Base-by-base conservation (phyloP, 2,888 invertebrate genomes). In the Oasisia sp. region DNA sequence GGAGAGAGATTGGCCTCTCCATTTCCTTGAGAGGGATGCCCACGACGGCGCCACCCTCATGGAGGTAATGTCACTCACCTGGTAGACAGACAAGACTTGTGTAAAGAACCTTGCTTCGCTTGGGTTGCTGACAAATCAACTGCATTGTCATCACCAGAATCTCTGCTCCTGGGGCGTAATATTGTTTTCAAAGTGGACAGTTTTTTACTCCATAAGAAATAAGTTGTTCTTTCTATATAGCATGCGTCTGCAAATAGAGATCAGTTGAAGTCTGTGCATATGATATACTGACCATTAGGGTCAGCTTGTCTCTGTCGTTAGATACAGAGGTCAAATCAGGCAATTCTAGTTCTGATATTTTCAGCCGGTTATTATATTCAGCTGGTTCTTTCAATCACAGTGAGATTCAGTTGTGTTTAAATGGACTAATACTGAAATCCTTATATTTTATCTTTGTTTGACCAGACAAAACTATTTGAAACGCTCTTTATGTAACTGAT, bases 1-100 rank as follows among this genome's bases (percentile, higher is more conserved):
- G 0, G 97, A 97, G 44, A 97, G 98, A 93, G 97, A 97, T n/a
- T 98, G 98, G 95, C 96, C 97, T 0, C 94, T 97, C 0, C 97
- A 98, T 94, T 98, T 98, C 95, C 97, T 97, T 94, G 97, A 97
- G 92, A 97, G 97, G 93, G 98, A 99, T 97, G 98, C 98, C 8
- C 97, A 97, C 50, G 96, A 96, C 93, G 98, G 98, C 27, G 97
- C 97, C 93, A 96, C 97, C 92, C 97, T 99, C 91, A 98, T 98
- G 98, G 97, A 97, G 96, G 98, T 97, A 45, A 38, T 38, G 38
- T 38, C 38, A 38, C 4, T 74, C 74, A 74, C 0, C 9, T 50
- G 50, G 50, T 14, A 50, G 9, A 50, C 50, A 50, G 12, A 50
- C 50, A 27, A 19, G 74, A 50, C 50, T 27, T 7, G 74, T 74